A percentile compares a stretch with the other conserved stretches of the same genome.
phyloP scores from a whole-genome alignment of 2,113 vertebrate genomes.

The Apeltes quadracus region DNA sequence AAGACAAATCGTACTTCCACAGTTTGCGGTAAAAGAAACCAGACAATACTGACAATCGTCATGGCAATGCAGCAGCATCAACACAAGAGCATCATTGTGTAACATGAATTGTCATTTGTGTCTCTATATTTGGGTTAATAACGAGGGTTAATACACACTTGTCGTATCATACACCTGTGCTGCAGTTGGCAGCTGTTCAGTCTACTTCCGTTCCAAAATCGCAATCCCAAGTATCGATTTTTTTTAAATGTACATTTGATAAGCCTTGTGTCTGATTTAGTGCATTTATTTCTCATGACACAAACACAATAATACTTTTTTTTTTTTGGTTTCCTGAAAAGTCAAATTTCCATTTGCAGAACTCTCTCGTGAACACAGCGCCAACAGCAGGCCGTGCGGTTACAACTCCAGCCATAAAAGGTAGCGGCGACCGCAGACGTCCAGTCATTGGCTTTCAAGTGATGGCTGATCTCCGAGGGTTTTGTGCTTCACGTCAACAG shows the following conservation, averaged over 20 bases:
- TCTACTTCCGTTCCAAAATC: conserved; percentile 30
- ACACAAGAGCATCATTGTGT: conserved; percentile 59
- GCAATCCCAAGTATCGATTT: conserved; percentile 20
- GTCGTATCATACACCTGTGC: conserved; percentile 41
- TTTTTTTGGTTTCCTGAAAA: conserved; percentile 53
- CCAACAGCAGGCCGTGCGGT: conserved; percentile 42
- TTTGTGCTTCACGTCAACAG: conserved; percentile 78
- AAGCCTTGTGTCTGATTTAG: conserved; percentile 43
- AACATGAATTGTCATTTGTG: conserved; percentile 48
- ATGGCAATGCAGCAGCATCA: conserved; percentile 56
- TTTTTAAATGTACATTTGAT: conserved; percentile 10
- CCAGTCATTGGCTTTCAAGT: conserved; percentile 68
- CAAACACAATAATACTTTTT: conserved; percentile 37
- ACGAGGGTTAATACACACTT: conserved; percentile 48
- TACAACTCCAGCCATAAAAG: conserved; percentile 59
- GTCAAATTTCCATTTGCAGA: conserved; percentile 34
- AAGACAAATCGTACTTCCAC: conserved; percentile 44
- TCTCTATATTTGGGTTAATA: conserved; percentile 21
- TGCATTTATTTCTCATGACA: conserved; percentile 71
- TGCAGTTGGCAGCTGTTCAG: conserved; percentile 44
- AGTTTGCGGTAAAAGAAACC: conserved; percentile 37
- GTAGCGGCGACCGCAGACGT: conserved; percentile 57
- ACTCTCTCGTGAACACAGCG: conserved; percentile 38
- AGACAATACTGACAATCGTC: conserved; percentile 20
- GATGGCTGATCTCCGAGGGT: conserved; percentile 76